Percentiles rank a stretch among this genome's conserved stretches.
These are phyloP conservation scores for Drosophila eugracilis DNA, from an alignment of 1,140 invertebrate species.

Conservation along the genomic window DNA sequence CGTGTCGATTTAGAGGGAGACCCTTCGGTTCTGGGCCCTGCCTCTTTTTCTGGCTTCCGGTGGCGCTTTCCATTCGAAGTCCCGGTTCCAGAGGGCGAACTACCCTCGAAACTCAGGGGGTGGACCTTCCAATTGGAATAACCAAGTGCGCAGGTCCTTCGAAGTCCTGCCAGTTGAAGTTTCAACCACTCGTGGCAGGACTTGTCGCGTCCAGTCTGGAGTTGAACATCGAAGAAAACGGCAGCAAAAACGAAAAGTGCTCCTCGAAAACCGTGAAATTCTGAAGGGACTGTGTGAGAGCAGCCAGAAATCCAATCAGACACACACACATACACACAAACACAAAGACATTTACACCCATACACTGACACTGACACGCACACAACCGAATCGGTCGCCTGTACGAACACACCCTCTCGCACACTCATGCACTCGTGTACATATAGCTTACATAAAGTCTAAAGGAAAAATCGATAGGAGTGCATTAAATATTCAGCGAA, in stretches of 20 bases:
- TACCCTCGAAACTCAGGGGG: conserved; percentile 41
- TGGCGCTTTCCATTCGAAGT: conserved; percentile 40
- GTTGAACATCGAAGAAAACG: conserved; percentile 84
- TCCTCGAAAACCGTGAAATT: conserved; percentile 64
- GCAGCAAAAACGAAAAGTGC: conserved; percentile 75
- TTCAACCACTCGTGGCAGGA: conserved; percentile 70
- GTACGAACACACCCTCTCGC: conserved; percentile 51
- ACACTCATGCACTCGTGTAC: conserved; percentile 57
- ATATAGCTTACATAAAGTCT: conserved; percentile 76
- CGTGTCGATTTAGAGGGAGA: conserved; percentile 44
- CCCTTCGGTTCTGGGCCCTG: not conserved
- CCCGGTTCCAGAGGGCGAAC: conserved; percentile 27
- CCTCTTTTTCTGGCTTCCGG: conserved; percentile 48
- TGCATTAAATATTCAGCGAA: conserved; percentile 75
- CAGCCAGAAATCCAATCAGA: conserved; percentile 76
- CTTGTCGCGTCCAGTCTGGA: conserved; percentile 82
- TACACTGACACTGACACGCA: conserved; percentile 47
- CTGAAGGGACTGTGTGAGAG: conserved; percentile 70
- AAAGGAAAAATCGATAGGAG: conserved; percentile 80
- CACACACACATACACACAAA: conserved; percentile 60
- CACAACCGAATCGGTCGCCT: conserved; percentile 44
- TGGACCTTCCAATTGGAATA: conserved; percentile 68
- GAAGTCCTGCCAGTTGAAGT: conserved; percentile 66
- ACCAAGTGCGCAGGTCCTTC: conserved; percentile 79
- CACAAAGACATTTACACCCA: conserved; percentile 36